Base-by-base conservation (phyloP, 2,113 vertebrate species). In the Megaleporinus macrocephalus region DNA sequence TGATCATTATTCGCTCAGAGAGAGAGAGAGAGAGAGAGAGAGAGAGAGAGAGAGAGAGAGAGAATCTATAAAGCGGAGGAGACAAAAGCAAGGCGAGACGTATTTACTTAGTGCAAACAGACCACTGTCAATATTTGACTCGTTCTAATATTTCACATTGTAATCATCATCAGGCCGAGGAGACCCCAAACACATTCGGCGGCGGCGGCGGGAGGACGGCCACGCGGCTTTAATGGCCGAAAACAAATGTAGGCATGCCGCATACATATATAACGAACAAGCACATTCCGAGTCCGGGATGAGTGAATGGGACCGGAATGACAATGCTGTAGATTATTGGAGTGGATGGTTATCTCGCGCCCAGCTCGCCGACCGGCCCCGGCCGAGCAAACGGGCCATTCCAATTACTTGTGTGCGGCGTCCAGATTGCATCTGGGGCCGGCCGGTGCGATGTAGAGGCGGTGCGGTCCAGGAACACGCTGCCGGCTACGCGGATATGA, bases 241-340 rank as follows among this genome's bases (percentile, higher is more conserved):
- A 90, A 90, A 89, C 82, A 88, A 79, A 82, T 85, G 86, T 73
- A 76, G 78, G 16, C 0, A 63, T 73, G 78, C 73, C 86, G 81
- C 74, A 87, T 88, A 51, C n/a, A n/a, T 51, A 51, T 51, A 51
- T 51, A 51, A 89, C 87, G 77, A 90, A 90, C 79, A 84, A 84
- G 78, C 78, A 83, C 36, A 87, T 87, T 87, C 86, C 41, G 18
- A 83, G 88, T 86, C 85, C 85, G 71, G 79, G 72, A n/a, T n/a
- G n/a, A 61, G 62, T 71, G 69, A 83, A 84, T 75, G 77, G 81
- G 76, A 87, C 84, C 74, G 79, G 81, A 89, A 83, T 76, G 63
- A 82, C 75, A 84, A 83, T 85, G 55, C 79, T 72, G 88, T 55
- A 79, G 84, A 90, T 91, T 90, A 90, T 88, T 84, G 83, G 66